phyloP scores from a whole-genome alignment of 2,888 invertebrate species.

The Dermolepida albohirtum region DNA sequence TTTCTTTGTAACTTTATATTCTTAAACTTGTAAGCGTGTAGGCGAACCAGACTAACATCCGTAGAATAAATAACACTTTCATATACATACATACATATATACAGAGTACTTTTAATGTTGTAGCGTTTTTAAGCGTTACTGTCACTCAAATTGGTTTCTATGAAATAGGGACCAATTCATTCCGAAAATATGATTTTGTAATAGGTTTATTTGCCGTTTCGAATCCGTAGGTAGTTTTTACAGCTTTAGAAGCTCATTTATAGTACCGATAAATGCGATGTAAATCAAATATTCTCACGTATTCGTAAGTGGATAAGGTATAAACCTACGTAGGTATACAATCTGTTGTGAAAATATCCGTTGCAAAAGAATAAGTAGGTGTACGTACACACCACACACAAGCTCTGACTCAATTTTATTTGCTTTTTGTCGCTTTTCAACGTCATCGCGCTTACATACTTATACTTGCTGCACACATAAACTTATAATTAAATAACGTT shows the following conservation, averaged over 20 bases:
- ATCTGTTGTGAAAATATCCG: constrained; percentile 34
- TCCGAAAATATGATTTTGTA: constrained; percentile 20
- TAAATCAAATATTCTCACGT: constrained; percentile 37
- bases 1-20: constrained; percentile 29
- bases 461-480: constrained; percentile 9
- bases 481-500: constrained; percentile 36
- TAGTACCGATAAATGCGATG: constrained; percentile 1
- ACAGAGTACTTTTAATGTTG: constrained; percentile 17
- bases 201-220: constrained; percentile 10
- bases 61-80: constrained; percentile 30
- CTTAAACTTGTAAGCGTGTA: constrained; percentile 27
- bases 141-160: constrained; percentile 14
- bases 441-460: background rate
- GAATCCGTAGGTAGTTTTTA: constrained; percentile 19
- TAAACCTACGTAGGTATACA: constrained; percentile 28
- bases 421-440: constrained; percentile 17
- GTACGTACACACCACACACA: constrained; percentile 7
- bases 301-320: constrained; percentile 26
- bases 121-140: constrained; percentile 22
- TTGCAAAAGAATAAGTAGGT: constrained; percentile 34
- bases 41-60: constrained; percentile 35
- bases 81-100: background rate
- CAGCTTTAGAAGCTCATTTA: constrained; percentile 19
- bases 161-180: constrained; percentile 18
- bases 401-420: constrained; percentile 12